Evolutionary conservation across 1,140 invertebrate species (phyloP).

Genomic region (Drosophila cardini): DNA sequence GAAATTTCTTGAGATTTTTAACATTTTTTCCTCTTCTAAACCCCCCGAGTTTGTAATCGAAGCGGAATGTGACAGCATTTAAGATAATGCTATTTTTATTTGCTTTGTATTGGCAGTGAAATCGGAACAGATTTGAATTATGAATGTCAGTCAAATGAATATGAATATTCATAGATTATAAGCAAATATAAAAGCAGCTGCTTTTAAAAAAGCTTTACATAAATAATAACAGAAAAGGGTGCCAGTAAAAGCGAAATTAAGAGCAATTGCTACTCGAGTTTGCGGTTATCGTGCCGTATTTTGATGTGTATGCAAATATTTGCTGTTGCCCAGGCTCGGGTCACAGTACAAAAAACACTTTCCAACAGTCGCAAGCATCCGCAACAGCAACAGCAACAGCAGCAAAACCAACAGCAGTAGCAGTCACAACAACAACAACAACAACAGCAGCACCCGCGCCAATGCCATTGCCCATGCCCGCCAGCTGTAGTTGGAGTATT

Average conservation of each 20-base stretch:
- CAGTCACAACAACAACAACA: conserved; percentile 32
- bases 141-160: conserved; percentile 42
- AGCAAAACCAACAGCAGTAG: conserved; percentile 54
- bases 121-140: not conserved
- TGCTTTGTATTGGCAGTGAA: conserved; percentile 3
- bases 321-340: conserved; percentile 43
- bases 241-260: conserved; percentile 70
- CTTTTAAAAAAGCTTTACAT: conserved; percentile 5
- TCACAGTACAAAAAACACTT: conserved; percentile 63
- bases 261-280: conserved; percentile 80
- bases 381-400: conserved; percentile 55
- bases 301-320: conserved; percentile 70
- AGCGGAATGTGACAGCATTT: conserved; percentile 7
- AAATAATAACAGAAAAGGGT: conserved; percentile 48
- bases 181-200: conserved; percentile 14
- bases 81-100: conserved; percentile 1
- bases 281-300: conserved; percentile 41
- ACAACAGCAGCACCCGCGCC: conserved; percentile 59
- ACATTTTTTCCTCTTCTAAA: no score
- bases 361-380: conserved; percentile 78
- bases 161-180: conserved; percentile 39
- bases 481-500: conserved; percentile 36
- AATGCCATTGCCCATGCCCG: conserved; percentile 58
- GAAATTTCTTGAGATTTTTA: no score
- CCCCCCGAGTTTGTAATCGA: conserved; percentile 6